Base-by-base conservation (phyloP, 2,113 vertebrate genomes). In the Campylorhamphus procurvoides region DNA sequence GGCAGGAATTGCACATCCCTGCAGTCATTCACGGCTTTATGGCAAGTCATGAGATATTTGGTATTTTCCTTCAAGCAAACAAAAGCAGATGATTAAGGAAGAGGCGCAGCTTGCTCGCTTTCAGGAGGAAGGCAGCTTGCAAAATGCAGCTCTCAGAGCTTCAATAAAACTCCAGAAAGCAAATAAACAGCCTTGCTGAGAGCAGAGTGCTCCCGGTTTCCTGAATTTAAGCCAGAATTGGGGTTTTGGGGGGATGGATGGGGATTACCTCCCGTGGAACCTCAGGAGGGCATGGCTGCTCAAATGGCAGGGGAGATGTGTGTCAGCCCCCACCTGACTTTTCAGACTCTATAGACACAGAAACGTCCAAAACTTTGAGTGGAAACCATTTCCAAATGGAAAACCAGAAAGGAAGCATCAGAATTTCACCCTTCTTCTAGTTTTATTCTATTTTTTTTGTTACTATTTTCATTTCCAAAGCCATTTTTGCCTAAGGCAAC, bases 41-140 rank as follows among this genome's bases (percentile, higher is more conserved):
- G 89, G 91, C 83, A 64, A 94, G 89, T 92, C 96, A 94, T 52
- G 94, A 92, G 94, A 53, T 92, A 81, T 66, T 89, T 89, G 93
- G 95, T 94, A 91, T 95, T 96, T 96, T 91, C 95, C 95, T 94
- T 25, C 4, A 1, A 94, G 91, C 93, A 96, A 96, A 96, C 95
- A 95, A 94, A 96, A 95, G 96, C 95, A 87, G 91, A 93, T 96
- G 95, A 94, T 95, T 69, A 95, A 95, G 93, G 93, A 84, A 92
- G 96, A 93, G 94, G 72, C 83, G 67, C 91, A 94, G 94, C 93
- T 95, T 68, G 83, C 89, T 86, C 75, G 83, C 93, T 95, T 80
- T 27, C 89, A 79, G 96, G 93, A 94, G 91, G 87, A 58, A 95
- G 91, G 20, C 93, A 94, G 96, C 93, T 96, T 95, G 95, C 75